Evolutionary conservation across 2,797 vertebrate species (phyloP), one percentile per base, ranked within the genome.

Genomic region (Acestrorhynchus altus): DNA sequence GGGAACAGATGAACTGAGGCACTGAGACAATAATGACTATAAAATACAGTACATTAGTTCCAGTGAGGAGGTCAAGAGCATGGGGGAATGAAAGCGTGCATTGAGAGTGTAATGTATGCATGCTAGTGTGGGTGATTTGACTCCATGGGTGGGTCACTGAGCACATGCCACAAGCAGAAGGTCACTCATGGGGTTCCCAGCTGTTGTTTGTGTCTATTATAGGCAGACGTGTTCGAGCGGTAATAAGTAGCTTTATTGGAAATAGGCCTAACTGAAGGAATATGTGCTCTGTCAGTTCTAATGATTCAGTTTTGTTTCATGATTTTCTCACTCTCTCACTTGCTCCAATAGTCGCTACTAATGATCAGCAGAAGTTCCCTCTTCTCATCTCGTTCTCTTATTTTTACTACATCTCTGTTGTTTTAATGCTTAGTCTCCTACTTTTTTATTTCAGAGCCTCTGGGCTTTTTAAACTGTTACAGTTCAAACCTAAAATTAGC

Each of bases 51-150:
- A 56, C 40, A 69, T 70, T 80, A 73, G 69, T 42, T 52, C 49
- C 57, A 57, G 11, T 51, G 76, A 81, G 59, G 72, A 77, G 83
- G 83, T 79, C 78, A 83, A 63, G 75, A 72, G 74, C 67, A 72
- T 61, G 46, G 74, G 74, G 31, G 60, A 57, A 74, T 79, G 73
- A 83, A 74, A 16, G 74, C 67, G 70, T 71, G 83, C 42, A 79
- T 66, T 54, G 76, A 74, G 67, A 74, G 47, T 44, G 73, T 80
- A 85, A 85, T 83, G 77, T 76, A 82, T 84, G 80, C 77, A 68
- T 72, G 40, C 22, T 76, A 68, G 70, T 79, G 76, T 83, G 78
- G 83, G 78, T 74, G 76, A 67, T 40, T 61, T 18, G 56, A 22
- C 74, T 79, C 54, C 57, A 63, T 79, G 70, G 76, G 74, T 75